Conservation (phyloP, 2,113 vertebrate species). For the Amblyornis subalaris region DNA sequence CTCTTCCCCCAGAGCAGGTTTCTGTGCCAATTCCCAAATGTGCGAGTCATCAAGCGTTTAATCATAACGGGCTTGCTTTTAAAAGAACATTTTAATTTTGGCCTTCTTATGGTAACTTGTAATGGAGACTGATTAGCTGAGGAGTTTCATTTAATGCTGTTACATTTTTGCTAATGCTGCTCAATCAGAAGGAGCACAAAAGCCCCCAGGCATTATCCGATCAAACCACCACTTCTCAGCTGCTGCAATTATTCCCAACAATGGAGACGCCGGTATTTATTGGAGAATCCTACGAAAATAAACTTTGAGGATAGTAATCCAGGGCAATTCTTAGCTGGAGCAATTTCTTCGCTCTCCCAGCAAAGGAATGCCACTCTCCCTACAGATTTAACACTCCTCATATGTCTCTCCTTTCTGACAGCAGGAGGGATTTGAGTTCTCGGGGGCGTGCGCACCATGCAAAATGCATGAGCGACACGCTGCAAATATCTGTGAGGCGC, state of each 20-base stretch:
- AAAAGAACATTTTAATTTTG: not conserved
- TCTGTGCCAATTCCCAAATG: not conserved
- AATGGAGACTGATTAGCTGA: conserved; percentile 3
- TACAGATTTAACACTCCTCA: rapidly evolving
- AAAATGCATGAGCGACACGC: not conserved
- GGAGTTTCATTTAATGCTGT: not conserved
- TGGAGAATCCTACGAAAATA: not conserved
- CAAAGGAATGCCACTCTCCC: not conserved
- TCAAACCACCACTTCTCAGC: not conserved
- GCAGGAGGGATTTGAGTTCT: not conserved
- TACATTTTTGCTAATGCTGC: not conserved
- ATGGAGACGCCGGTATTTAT: rapidly evolving
- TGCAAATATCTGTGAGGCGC: not conserved
- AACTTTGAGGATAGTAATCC: not conserved
- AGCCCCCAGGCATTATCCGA: not conserved
- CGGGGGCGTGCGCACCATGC: rapidly evolving
- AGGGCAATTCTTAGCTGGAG: not conserved
- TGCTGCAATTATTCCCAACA: not conserved
- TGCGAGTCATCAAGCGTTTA: not conserved
- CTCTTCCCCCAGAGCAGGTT: not conserved
- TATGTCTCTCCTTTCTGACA: not conserved
- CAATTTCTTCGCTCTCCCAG: not conserved
- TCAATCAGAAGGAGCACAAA: not conserved
- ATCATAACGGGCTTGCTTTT: not conserved
- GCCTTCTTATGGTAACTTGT: not conserved